Percentiles rank a stretch among this genome's conserved stretches.
Evolutionary conservation across 2,113 vertebrate genomes (phyloP).

Genomic region (Euleptes europaea): DNA sequence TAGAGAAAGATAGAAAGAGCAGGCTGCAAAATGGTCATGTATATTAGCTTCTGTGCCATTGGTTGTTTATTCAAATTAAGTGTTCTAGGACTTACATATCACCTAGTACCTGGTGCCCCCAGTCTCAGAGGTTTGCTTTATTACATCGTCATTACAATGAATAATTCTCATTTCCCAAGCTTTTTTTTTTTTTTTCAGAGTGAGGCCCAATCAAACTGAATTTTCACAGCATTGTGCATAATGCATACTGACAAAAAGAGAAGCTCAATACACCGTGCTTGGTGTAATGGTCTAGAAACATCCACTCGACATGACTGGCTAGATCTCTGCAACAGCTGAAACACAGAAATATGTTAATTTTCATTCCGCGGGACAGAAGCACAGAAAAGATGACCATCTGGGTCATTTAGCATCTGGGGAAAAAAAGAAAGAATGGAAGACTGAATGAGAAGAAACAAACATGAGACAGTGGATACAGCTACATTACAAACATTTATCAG

Average conservation of each 20-base stretch:
- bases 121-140: background rate
- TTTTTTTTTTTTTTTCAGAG: background rate
- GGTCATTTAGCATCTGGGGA: background rate
- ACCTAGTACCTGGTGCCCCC: background rate
- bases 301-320: accelerated
- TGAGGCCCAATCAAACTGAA: background rate
- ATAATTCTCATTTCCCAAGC: background rate
- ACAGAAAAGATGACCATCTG: accelerated
- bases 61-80: background rate
- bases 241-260: background rate
- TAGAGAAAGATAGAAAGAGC: background rate
- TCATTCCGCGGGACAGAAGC: background rate
- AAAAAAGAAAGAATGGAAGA: background rate
- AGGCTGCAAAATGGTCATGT: background rate
- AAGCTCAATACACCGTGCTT: background rate
- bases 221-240: constrained; percentile 18
- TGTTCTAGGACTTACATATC: background rate
- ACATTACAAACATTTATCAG: no score
- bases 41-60: background rate
- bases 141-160: background rate
- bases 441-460: background rate
- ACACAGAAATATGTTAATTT: background rate
- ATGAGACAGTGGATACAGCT: background rate
- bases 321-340: background rate
- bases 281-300: background rate